These are phyloP conservation scores for Drosophila meridionalis DNA, from an alignment of 2,888 invertebrate genomes.

Conservation along the genomic window DNA sequence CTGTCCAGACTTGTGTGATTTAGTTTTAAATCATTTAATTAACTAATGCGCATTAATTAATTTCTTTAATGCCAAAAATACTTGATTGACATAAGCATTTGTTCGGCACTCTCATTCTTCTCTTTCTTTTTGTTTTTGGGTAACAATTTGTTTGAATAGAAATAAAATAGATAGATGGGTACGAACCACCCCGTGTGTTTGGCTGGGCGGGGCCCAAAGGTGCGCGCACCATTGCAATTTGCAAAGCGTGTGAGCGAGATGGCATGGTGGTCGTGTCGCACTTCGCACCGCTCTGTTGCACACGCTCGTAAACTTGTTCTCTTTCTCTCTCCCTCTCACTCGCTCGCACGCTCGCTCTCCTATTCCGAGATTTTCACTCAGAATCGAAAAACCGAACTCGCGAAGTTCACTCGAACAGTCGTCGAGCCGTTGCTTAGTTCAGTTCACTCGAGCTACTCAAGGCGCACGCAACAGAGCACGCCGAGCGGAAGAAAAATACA, in stretches of 20 bases:
- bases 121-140: slow-evolving; percentile 2
- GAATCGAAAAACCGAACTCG: slow-evolving; percentile 46
- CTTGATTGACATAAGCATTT: slow-evolving; percentile 60
- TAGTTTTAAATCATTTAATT: slow-evolving; percentile 49
- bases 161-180: slow-evolving; percentile 20
- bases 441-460: slow-evolving; percentile 77
- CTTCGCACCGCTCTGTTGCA: slow-evolving; percentile 16
- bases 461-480: slow-evolving; percentile 55
- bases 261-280: slow-evolving; percentile 5
- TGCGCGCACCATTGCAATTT: slow-evolving; percentile 53
- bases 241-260: slow-evolving; percentile 36
- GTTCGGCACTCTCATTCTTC: slow-evolving; percentile 17
- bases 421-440: slow-evolving; percentile 35
- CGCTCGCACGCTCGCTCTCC: slow-evolving; percentile 35
- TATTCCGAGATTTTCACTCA: slow-evolving; percentile 72
- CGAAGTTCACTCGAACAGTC: slow-evolving; percentile 29
- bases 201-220: slow-evolving; percentile 50
- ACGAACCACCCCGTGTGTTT: slow-evolving; percentile 48
- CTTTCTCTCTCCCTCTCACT: slow-evolving; percentile 19
- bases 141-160: slow-evolving; percentile 12
- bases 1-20: background rate
- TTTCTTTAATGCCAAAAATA: slow-evolving; percentile 18
- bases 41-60: slow-evolving; percentile 51
- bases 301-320: slow-evolving; percentile 56
- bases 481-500: slow-evolving; percentile 6